Base-by-base conservation (phyloP, 2,797 vertebrate genomes). In the Saguinus oedipus region DNA sequence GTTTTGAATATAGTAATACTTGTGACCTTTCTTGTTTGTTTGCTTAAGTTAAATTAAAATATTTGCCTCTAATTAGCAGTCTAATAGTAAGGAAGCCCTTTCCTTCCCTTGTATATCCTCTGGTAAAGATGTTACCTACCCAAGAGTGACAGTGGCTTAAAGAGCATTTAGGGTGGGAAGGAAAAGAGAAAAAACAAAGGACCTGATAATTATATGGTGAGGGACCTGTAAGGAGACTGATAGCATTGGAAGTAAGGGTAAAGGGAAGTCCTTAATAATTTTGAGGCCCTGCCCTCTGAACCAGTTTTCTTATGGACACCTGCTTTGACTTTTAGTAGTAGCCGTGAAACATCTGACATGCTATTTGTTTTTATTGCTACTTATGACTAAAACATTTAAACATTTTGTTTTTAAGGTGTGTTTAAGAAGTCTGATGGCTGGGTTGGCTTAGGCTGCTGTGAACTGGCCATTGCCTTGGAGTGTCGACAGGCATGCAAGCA, bases 371-470 rank as follows among this genome's bases (percentile, higher is more conserved):
- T 93, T 80, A 33, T 39, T 39, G 27, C 64, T 95, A 64, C 81
- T 96, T 88, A 61, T 82, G 94, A n/a, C 53, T 95, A 48, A 97
- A 72, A 27, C 33, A 5, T 79, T 13, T 93, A 97, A 76, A 96
- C 27, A 33, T 98, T 97, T 98, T 98, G 7, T 98, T 98, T 97
- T 97, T 74, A 97, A 99, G 99, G 99, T 98, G 99, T 99, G 17
- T 98, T 99, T 97, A 99, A 99, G 98, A 99, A 99, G 98, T 99
- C 99, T 0, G 99, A 99, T 0, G 99, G 99, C 93, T 99, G 99
- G 99, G 99, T 99, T 97, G 99, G 99, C 48, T 98, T 99, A 70
- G 99, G 99, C 95, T 99, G 99, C 98, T 99, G 99, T 98, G 99
- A 99, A 97, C 98, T 99, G 92, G 99, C 99, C 46, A 99, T 99